These are phyloP conservation scores for Siphlonurus alternatus DNA, from an alignment of 2,888 invertebrate species.

Conservation along the genomic window DNA sequence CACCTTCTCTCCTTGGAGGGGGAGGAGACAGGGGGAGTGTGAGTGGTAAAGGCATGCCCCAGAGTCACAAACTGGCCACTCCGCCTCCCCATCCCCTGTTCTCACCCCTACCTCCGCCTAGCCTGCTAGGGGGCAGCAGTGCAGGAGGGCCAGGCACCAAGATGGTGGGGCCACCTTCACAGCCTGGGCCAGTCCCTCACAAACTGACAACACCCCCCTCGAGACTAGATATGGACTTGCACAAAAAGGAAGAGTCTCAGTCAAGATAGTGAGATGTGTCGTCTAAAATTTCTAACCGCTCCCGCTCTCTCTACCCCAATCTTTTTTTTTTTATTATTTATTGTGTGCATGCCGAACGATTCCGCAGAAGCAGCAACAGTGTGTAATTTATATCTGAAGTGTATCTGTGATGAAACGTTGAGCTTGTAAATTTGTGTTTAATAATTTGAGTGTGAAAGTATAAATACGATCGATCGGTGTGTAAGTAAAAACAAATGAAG, in stretches of 20 bases:
- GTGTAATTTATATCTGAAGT: not conserved
- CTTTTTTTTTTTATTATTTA: not conserved
- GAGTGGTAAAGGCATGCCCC: not conserved
- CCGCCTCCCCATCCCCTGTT: not conserved
- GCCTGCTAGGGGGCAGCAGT: not conserved
- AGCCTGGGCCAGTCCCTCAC: not conserved
- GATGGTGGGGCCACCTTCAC: not conserved
- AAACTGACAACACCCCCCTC: not conserved
- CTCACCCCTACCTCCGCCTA: not conserved
- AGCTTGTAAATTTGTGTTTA: not conserved
- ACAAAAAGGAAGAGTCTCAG: slow-evolving; percentile 8
- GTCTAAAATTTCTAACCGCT: too few relatives aligned
- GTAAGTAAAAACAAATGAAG: not conserved
- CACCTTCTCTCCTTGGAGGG: not conserved
- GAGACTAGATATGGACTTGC: slow-evolving; percentile 1
- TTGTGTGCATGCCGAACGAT: not conserved
- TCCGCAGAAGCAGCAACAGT: not conserved
- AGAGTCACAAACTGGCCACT: not conserved
- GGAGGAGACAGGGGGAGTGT: not conserved
- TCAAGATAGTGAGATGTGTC: slow-evolving; percentile 8
- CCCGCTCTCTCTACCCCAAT: too few relatives aligned
- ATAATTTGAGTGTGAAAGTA: not conserved
- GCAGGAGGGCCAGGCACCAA: not conserved
- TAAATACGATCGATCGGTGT: not conserved
- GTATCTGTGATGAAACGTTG: slow-evolving; percentile 1